Conservation (phyloP, 2,888 invertebrate species). For the Drosophila anomelani region DNA sequence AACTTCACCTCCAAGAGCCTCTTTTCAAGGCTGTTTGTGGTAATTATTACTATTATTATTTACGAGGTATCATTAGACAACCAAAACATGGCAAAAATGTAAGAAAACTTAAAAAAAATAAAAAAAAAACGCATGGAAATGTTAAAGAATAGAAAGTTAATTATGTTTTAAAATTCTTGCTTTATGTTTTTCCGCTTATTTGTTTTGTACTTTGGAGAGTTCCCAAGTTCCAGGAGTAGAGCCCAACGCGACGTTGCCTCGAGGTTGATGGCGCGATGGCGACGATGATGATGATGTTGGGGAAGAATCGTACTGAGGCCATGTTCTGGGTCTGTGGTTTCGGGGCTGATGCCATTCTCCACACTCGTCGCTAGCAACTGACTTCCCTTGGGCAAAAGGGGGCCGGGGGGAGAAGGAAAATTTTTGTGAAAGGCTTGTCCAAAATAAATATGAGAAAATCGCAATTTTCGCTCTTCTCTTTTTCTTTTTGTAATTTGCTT, state of each 20-base stretch:
- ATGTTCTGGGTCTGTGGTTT: slow-evolving; percentile 64
- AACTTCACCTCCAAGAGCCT: neutral
- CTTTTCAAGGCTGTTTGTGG: neutral
- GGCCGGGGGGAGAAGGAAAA: slow-evolving; percentile 9
- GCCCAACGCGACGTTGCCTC: slow-evolving; percentile 58
- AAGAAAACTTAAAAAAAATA: slow-evolving; percentile 12
- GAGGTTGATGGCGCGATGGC: slow-evolving; percentile 30
- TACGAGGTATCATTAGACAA: neutral
- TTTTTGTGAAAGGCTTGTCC: slow-evolving; percentile 72
- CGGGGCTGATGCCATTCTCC: slow-evolving; percentile 11
- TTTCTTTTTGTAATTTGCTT: slow-evolving; percentile 58
- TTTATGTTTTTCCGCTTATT: slow-evolving; percentile 34
- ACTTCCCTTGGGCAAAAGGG: neutral
- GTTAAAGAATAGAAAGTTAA: slow-evolving; percentile 74
- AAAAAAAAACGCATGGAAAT: slow-evolving; percentile 20
- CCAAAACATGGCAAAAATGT: slow-evolving; percentile 7
- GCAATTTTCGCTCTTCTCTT: slow-evolving; percentile 36
- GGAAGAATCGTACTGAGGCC: slow-evolving; percentile 34
- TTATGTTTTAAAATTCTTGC: slow-evolving; percentile 60
- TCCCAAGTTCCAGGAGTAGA: slow-evolving; percentile 61
- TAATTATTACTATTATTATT: too few relatives aligned
- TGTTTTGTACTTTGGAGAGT: slow-evolving; percentile 49
- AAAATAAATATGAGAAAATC: slow-evolving; percentile 71
- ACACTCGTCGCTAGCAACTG: neutral
- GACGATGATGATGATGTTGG: slow-evolving; percentile 48